Evolutionary conservation across 2,113 vertebrate genomes (phyloP).

Genomic region (Empidonax alnorum): DNA sequence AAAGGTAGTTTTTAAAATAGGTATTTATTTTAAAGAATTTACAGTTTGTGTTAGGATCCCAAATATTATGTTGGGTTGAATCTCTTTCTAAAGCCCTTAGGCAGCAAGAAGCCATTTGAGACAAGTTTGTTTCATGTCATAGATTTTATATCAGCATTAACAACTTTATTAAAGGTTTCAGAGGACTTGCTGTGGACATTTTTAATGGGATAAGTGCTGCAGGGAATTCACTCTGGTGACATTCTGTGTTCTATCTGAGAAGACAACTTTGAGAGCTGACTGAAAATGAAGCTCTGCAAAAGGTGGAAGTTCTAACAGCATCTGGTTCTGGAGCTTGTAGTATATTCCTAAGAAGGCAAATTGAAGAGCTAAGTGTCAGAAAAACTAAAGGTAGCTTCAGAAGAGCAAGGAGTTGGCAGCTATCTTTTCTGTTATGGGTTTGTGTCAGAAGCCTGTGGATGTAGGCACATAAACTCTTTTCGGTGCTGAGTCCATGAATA

Average conservation of each 20-base stretch:
- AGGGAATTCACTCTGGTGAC: background rate
- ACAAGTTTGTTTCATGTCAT: background rate
- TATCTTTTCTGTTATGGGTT: background rate
- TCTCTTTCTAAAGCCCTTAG: background rate
- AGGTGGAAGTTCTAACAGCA: background rate
- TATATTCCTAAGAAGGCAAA: background rate
- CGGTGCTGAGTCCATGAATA: background rate
- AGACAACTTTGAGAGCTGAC: background rate
- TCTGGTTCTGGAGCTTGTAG: background rate
- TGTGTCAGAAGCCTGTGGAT: background rate
- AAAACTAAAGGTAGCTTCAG: background rate
- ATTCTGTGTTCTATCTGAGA: background rate
- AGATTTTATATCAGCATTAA: background rate
- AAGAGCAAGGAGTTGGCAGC: background rate
- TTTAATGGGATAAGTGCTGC: background rate
- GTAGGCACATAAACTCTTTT: background rate
- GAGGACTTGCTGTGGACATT: background rate
- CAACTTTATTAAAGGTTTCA: background rate
- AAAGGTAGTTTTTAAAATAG: background rate
- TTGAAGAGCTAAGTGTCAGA: background rate
- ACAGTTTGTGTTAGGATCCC: background rate
- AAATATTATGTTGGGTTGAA: background rate
- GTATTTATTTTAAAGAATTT: background rate
- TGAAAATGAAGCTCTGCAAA: background rate
- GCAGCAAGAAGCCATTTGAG: background rate